Evolutionary conservation across 2,113 vertebrate genomes (phyloP).

Genomic region (Cryptomyrus ogoouensis): DNA sequence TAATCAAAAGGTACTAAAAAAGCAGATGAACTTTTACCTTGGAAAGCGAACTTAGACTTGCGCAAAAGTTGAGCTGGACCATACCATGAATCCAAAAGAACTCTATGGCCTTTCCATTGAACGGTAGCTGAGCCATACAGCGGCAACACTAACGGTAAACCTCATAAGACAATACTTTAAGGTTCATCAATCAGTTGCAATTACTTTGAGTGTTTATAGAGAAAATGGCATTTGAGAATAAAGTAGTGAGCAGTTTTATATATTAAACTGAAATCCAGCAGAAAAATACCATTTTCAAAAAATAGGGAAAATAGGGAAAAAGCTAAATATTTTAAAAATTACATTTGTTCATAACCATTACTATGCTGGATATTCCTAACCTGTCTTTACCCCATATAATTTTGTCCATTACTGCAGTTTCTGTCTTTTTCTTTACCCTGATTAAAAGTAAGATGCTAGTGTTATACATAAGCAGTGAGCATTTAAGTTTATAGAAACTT

Average conservation of each 20-base stretch:
- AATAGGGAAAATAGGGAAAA: not conserved
- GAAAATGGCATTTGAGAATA: not conserved
- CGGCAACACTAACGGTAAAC: not conserved
- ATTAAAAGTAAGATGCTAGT: not conserved
- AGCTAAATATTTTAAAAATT: not conserved
- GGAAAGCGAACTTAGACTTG: not conserved
- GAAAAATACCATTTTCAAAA: not conserved
- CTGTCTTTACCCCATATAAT: not conserved
- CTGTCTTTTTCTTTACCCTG: not conserved
- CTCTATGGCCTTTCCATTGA: not conserved
- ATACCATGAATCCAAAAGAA: not conserved
- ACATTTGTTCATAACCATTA: not conserved
- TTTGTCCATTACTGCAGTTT: not conserved
- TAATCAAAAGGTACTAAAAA: not conserved
- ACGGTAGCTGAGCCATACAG: not conserved
- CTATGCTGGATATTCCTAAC: not conserved
- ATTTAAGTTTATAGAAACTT: not conserved
- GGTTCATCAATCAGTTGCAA: not conserved
- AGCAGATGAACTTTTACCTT: not conserved
- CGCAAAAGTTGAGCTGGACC: not conserved
- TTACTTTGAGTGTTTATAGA: not conserved
- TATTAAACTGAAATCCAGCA: not conserved
- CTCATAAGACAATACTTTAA: not conserved
- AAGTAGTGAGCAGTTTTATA: not conserved
- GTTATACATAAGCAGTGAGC: not conserved